A percentile compares a stretch with the other conserved stretches of the same genome.
phyloP scores from a whole-genome alignment of 2,797 vertebrate genomes.

The Erithacus rubecula region DNA sequence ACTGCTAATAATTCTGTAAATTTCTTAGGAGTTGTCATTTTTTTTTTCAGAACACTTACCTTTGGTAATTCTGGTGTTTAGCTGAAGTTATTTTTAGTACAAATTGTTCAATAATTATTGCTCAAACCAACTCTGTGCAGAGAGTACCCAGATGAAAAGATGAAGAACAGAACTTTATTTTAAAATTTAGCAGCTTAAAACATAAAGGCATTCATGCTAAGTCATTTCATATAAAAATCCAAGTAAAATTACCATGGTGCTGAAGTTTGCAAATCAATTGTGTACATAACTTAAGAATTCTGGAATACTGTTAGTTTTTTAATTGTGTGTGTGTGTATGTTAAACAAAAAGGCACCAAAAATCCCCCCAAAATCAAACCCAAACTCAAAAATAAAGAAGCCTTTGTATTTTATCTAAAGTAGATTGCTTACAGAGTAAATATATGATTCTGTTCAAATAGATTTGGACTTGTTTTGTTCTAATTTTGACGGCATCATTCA shows the following conservation, averaged over 20 bases:
- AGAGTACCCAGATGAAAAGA: background rate
- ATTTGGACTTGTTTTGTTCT: background rate
- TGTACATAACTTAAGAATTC: background rate
- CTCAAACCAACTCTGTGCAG: background rate
- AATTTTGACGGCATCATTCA: constrained; percentile 43
- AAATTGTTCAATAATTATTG: constrained; percentile 41
- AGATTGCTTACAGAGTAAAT: background rate
- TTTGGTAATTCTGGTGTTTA: constrained; percentile 27
- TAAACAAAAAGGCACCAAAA: background rate
- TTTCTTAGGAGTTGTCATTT: constrained; percentile 7
- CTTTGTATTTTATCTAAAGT: background rate
- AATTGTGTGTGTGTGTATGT: background rate
- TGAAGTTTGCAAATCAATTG: constrained; percentile 14
- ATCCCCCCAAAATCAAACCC: fast-evolving
- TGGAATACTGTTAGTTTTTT: background rate
- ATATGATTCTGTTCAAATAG: background rate
- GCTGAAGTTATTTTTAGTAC: constrained; percentile 31
- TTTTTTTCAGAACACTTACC: background rate
- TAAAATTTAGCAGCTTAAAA: background rate
- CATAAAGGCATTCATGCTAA: background rate
- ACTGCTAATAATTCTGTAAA: background rate
- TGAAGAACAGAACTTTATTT: background rate
- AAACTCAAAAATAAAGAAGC: background rate
- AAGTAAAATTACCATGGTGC: background rate
- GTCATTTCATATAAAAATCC: background rate